Percentiles rank a stretch among this genome's conserved stretches.
These are phyloP conservation scores for Tokudaia tokunoshimensis DNA, from an alignment of 2,797 vertebrate species.

Conservation along the genomic window DNA sequence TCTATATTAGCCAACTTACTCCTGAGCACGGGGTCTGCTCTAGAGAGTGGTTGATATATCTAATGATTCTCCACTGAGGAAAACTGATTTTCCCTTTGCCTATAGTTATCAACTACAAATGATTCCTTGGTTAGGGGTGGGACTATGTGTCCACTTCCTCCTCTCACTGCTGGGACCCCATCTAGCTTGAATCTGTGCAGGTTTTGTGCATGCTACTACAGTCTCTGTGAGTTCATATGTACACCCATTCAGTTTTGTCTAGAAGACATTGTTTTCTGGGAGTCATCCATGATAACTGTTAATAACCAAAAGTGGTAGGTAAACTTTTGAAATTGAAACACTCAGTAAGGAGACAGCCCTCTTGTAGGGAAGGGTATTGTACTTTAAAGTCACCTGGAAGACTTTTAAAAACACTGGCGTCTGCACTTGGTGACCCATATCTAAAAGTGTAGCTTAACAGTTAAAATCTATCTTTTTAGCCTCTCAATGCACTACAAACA, in stretches of 20 bases:
- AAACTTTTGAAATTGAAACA: background rate
- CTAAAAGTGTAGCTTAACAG: background rate
- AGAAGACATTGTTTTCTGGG: background rate
- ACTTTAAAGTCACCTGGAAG: background rate
- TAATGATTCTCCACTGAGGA: background rate
- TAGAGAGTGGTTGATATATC: background rate
- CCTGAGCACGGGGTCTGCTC: background rate
- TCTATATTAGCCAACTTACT: background rate
- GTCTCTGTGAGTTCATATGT: background rate
- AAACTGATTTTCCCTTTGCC: background rate
- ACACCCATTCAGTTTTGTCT: background rate
- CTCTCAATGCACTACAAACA: background rate
- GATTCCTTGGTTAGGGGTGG: background rate
- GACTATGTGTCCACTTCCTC: background rate
- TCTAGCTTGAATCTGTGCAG: background rate
- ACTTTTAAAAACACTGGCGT: background rate
- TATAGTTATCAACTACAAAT: background rate
- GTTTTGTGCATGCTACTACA: background rate
- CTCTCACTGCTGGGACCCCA: background rate
- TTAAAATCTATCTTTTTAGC: background rate
- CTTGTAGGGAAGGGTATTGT: background rate
- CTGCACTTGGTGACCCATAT: background rate
- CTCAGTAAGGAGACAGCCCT: background rate
- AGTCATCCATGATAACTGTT: background rate
- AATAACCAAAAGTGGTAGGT: background rate